Evolutionary conservation across 2,797 vertebrate species (phyloP).

Genomic region (Garrulus glandarius): DNA sequence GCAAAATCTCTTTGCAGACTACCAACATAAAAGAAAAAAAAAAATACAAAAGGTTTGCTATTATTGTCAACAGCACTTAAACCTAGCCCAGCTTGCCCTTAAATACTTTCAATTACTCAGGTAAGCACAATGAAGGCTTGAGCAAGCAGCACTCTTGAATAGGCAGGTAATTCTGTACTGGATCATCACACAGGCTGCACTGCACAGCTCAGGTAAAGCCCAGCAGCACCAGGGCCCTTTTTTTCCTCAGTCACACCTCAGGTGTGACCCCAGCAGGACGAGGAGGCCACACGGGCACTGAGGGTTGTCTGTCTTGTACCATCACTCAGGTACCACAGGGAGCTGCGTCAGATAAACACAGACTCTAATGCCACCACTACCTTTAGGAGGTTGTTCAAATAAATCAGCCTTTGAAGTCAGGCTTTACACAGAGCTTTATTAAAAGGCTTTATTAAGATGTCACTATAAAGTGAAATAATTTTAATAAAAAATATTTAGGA

Average conservation of each 20-base stretch:
- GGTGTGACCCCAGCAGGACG: fast-evolving
- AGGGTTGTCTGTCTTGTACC: neutral
- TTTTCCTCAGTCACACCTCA: neutral
- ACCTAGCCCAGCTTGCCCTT: neutral
- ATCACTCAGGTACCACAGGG: neutral
- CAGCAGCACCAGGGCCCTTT: neutral
- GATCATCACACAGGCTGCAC: neutral
- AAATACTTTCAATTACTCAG: neutral
- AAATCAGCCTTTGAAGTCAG: constrained; percentile 29
- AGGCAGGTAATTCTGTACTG: neutral
- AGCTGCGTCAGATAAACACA: neutral
- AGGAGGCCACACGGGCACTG: fast-evolving
- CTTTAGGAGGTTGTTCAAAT: neutral
- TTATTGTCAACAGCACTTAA: neutral
- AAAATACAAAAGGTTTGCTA: neutral
- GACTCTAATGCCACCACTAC: neutral
- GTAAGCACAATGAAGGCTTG: neutral
- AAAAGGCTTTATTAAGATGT: neutral
- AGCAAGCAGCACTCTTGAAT: neutral
- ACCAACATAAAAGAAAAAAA: neutral
- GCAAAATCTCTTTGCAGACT: neutral
- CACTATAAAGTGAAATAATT: neutral
- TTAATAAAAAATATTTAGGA: neutral
- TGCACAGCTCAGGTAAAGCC: neutral
- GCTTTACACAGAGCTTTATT: constrained; percentile 8